These are phyloP conservation scores for Colinus virginianus DNA, from an alignment of 2,113 vertebrate genomes.

Conservation along the genomic window DNA sequence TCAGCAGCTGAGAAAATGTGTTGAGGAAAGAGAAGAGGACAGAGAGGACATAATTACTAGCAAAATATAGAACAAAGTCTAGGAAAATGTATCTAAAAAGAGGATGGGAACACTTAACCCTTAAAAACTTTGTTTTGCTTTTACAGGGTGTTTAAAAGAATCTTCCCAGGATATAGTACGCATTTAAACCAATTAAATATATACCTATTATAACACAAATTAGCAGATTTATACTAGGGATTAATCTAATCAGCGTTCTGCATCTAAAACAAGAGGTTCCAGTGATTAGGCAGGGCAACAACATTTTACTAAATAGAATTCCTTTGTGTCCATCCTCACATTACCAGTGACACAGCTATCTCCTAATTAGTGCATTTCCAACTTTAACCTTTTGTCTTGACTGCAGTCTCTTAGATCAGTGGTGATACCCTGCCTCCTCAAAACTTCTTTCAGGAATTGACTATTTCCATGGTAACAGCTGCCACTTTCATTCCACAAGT, in stretches of 20 bases:
- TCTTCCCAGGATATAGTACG: background rate
- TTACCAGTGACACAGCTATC: background rate
- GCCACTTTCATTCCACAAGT: constrained; percentile 22
- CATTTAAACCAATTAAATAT: background rate
- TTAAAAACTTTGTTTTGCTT: background rate
- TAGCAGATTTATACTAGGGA: background rate
- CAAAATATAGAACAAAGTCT: constrained; percentile 9
- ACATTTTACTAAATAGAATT: constrained; percentile 20
- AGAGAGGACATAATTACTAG: background rate
- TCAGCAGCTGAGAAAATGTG: constrained; percentile 11
- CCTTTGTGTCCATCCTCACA: background rate
- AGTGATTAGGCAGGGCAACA: constrained; percentile 5
- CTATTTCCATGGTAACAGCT: constrained; percentile 63
- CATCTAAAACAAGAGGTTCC: constrained; percentile 18
- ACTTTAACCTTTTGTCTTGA: constrained; percentile 61
- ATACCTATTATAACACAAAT: background rate
- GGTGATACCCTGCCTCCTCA: constrained; percentile 30
- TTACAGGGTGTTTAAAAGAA: background rate
- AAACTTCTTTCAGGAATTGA: constrained; percentile 52
- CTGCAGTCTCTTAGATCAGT: constrained; percentile 46
- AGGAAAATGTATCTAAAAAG: background rate
- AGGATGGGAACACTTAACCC: background rate
- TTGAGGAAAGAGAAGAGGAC: background rate
- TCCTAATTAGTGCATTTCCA: constrained; percentile 50
- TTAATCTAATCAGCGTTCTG: background rate